Evolutionary conservation across 2,797 vertebrate genomes (phyloP), one percentile per base, ranked within the genome.

Genomic region (Simalia tracyae): DNA sequence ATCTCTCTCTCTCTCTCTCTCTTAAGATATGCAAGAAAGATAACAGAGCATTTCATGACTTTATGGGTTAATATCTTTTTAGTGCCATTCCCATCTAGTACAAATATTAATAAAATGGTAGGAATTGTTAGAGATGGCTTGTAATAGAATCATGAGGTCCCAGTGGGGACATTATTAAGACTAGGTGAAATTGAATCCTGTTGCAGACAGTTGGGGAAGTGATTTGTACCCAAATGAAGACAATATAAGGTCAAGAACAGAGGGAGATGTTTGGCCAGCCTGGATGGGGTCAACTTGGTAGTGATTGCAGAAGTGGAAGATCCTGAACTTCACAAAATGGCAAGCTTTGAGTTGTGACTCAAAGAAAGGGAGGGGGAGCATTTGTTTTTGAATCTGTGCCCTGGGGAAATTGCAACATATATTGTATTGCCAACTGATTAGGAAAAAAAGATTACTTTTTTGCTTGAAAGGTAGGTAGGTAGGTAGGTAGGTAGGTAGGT

Each of bases 81-180:
- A 88, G 72, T 92, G 72, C 63, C 56, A 72, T 88, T 90, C 61
- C 31, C 61, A 90, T 57, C 91, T 88, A 85, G 56, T 61, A 28
- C 72, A 92, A 92, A 93, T 93, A 88, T 92, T 92, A 92, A 92
- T 90, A 90, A 87, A 90, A 85, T 88, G 90, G 56, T 88, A 64
- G 66, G 88, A 84, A 42, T 63, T 56, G 72, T 92, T 92, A 93
- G 91, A 90, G 60, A 88, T 57, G 89, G 50, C n/a, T 92, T 56
- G 68, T 87, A 84, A 93, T 92, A 84, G 84, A 87, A 84, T 87
- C 68, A 42, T 31, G 72, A 84, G 72, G 86, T 92, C 93, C 88
- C 93, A 84, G 42, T 84, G 72, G 88, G 56, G 68, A 88, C 61
- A 76, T 93, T 88, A 93, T 90, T 72, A 90, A 56, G 56, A 93